Base-by-base conservation (phyloP, 2,113 vertebrate species). In the Mobula birostris region DNA sequence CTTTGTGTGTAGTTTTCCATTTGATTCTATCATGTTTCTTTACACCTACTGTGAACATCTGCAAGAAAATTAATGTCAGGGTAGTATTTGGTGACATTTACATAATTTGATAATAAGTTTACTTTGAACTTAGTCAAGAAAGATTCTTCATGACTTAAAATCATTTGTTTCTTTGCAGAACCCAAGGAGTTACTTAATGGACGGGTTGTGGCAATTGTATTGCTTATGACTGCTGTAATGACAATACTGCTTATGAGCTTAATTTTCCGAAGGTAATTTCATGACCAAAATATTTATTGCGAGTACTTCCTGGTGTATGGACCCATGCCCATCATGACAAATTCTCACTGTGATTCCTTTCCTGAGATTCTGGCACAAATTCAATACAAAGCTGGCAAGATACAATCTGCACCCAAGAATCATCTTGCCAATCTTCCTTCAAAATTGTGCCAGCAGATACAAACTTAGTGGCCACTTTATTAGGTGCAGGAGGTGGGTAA, bases 151-250 rank as follows among this genome's bases (percentile, higher is more conserved):
- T 90, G 85, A 32, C n/a, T 29, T 32, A 32, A 32, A 90, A 32
- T 19, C n/a, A 63, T 56, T 61, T 11, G 58, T 36, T 90, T 90
- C 32, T 32, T 90, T 90, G 15, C 85, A 90, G 85, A 90, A 66
- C 61, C 12, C 7, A 68, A 5, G 14, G 1, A 17, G 0, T 6
- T 4, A 5, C 7, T 66, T 66, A 17, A 19, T 66, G 15, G 4
- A n/a, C 7, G 2, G 15, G 5, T 7, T 6, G 0, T 63, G 1
- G 0, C 32, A 17, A 1, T 3, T 68, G 17, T 36, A 0, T 66
- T 66, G 29, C 1, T 15, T 2, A 7, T 68, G 3, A 2, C 66
- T 7, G 2, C 8, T 15, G 4, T 5, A 19, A 1, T 36, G 85
- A 14, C 7, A 19, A 6, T 0, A 17, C 12, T 90, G 61, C 61